These are phyloP conservation scores for Trissonchulus latispiculum DNA, from an alignment of 2,888 invertebrate species.

Conservation along the genomic window DNA sequence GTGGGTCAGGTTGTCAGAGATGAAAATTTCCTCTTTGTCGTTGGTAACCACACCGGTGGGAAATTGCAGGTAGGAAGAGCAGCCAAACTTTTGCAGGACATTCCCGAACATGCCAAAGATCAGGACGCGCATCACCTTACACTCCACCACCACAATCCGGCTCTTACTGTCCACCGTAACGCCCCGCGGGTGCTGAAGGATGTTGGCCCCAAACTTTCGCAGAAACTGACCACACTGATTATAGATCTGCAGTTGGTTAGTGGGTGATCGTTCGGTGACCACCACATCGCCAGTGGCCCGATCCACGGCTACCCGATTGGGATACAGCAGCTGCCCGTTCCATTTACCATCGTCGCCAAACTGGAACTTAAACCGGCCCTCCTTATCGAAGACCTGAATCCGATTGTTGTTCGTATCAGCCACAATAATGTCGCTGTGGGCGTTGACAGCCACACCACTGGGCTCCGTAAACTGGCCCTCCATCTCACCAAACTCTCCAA, in stretches of 20 bases:
- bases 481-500: slow-evolving; percentile 91
- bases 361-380: slow-evolving; percentile 96
- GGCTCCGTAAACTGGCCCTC: slow-evolving; percentile 95
- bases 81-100: slow-evolving; percentile 91
- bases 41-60: slow-evolving; percentile 99
- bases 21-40: slow-evolving; percentile 98
- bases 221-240: slow-evolving; percentile 99
- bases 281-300: slow-evolving; percentile 98
- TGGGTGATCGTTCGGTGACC: slow-evolving; percentile 88
- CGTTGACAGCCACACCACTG: slow-evolving; percentile 98
- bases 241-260: slow-evolving; percentile 98
- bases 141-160: slow-evolving; percentile 96
- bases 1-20: too few relatives aligned
- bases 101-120: slow-evolving; percentile 90
- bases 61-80: slow-evolving; percentile 96
- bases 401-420: slow-evolving; percentile 96
- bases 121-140: slow-evolving; percentile 90
- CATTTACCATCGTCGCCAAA: slow-evolving; percentile 95
- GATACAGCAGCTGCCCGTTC: slow-evolving; percentile 92
- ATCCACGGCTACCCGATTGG: slow-evolving; percentile 91
- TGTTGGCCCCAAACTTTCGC: slow-evolving; percentile 96
- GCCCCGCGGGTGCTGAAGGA: slow-evolving; percentile 94
- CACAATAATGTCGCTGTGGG: slow-evolving; percentile 94
- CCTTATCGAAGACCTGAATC: slow-evolving; percentile 99
- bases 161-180: slow-evolving; percentile 98